These are phyloP conservation scores for Opisthograptis luteolata DNA, from an alignment of 2,888 invertebrate genomes.

Conservation along the genomic window DNA sequence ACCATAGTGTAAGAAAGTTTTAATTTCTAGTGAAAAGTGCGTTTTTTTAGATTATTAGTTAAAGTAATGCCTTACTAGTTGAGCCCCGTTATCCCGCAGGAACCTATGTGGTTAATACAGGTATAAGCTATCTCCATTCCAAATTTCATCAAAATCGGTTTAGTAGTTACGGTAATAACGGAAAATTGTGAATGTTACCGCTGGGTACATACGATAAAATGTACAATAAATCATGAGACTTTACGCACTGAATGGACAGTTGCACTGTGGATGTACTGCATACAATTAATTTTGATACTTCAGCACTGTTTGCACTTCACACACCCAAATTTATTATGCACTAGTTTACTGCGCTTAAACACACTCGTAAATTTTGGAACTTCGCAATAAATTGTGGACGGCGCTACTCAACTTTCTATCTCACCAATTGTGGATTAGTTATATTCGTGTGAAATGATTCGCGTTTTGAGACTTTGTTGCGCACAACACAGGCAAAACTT, in stretches of 20 bases:
- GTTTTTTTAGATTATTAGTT: too few species aligned
- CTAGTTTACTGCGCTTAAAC: constrained; percentile 26
- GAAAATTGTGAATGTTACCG: too few species aligned
- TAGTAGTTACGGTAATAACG: too few species aligned
- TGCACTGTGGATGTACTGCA: constrained; percentile 2
- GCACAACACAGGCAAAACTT: too few species aligned
- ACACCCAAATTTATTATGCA: constrained; percentile 25
- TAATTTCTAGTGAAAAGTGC: too few species aligned
- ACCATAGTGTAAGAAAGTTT: too few species aligned
- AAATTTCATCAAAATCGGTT: too few species aligned
- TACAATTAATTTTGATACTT: constrained; percentile 32
- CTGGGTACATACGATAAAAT: too few species aligned
- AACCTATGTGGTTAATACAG: too few species aligned
- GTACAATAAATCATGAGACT: not conserved
- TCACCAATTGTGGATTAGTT: constrained; percentile 1
- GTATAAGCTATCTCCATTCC: too few species aligned
- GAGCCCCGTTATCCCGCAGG: too few species aligned
- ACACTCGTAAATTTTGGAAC: constrained; percentile 24
- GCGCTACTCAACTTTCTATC: constrained; percentile 15
- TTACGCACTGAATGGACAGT: constrained; percentile 25
- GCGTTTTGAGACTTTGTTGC: not conserved
- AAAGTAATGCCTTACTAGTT: too few species aligned
- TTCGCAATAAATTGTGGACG: constrained; percentile 14
- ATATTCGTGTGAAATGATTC: constrained; percentile 1
- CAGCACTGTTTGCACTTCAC: constrained; percentile 26